These are phyloP conservation scores for Heliconius hewitsoni DNA, from an alignment of 1,140 invertebrate species.

Conservation along the genomic window DNA sequence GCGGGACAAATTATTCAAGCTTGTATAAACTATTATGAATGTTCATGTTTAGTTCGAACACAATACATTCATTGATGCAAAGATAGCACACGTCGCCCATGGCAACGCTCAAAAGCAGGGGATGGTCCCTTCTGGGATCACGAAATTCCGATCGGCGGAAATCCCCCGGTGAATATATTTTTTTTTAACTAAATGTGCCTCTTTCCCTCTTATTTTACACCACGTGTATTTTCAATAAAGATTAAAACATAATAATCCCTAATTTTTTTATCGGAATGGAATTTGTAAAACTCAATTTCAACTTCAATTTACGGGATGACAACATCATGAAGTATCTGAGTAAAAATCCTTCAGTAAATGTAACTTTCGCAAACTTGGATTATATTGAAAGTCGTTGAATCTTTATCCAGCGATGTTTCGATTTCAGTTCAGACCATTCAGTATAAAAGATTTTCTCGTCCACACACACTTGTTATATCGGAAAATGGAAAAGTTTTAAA, in stretches of 20 bases:
- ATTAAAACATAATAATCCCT: background rate
- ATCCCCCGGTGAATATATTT: conserved; percentile 63
- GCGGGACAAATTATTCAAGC: conserved; percentile 53
- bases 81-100: conserved; percentile 65
- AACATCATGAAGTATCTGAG: conserved; percentile 3
- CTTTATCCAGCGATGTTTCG: conserved; percentile 45
- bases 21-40: conserved; percentile 52
- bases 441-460: conserved; percentile 59
- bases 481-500: conserved; percentile 41
- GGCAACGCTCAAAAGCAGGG: conserved; percentile 58
- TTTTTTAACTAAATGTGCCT: conserved; percentile 49
- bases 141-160: conserved; percentile 66
- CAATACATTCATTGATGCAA: conserved; percentile 60
- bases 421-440: conserved; percentile 63
- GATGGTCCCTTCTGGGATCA: conserved; percentile 59
- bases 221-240: background rate
- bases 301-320: conserved; percentile 46
- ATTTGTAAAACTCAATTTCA: conserved; percentile 23
- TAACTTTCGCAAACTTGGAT: background rate
- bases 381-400: conserved; percentile 44
- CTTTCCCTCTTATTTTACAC: conserved; percentile 22
- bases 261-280: background rate
- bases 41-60: conserved; percentile 42
- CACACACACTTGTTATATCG: conserved; percentile 34
- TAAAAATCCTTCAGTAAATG: background rate